Conservation (phyloP, 2,797 vertebrate species). For the Sebastolobus alascanus region DNA sequence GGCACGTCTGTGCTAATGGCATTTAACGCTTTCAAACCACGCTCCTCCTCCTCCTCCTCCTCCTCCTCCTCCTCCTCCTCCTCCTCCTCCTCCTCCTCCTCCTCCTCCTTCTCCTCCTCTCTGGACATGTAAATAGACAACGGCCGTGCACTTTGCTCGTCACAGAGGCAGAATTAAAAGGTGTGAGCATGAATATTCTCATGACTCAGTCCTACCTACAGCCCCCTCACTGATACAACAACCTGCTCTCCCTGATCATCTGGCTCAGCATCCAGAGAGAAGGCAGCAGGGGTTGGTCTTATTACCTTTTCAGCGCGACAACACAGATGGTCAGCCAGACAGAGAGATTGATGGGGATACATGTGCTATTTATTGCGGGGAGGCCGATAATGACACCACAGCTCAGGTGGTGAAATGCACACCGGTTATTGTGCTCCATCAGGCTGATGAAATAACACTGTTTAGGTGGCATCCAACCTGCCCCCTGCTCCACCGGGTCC, state of each 20-base stretch:
- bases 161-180: constrained; percentile 42
- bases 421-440: constrained; percentile 79
- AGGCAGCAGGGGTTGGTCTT: constrained; percentile 67
- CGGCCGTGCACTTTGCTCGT: neutral
- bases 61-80: neutral
- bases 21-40: constrained; percentile 28
- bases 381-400: constrained; percentile 76
- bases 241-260: constrained; percentile 58
- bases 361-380: constrained; percentile 67
- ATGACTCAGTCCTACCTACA: constrained; percentile 50
- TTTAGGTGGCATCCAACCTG: constrained; percentile 68
- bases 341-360: constrained; percentile 76
- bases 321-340: constrained; percentile 80
- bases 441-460: constrained; percentile 79
- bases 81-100: too few species aligned
- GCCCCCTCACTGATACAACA: constrained; percentile 45
- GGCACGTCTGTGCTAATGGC: constrained; percentile 39
- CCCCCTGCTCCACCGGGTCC: constrained; percentile 59
- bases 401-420: constrained; percentile 81
- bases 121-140: neutral
- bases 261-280: constrained; percentile 56
- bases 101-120: neutral
- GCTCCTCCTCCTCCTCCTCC: neutral
- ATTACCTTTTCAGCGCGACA: constrained; percentile 74
- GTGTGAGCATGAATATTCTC: constrained; percentile 41